Evolutionary conservation across 2,797 vertebrate species (phyloP).

Genomic region (Manis pentadactyla): DNA sequence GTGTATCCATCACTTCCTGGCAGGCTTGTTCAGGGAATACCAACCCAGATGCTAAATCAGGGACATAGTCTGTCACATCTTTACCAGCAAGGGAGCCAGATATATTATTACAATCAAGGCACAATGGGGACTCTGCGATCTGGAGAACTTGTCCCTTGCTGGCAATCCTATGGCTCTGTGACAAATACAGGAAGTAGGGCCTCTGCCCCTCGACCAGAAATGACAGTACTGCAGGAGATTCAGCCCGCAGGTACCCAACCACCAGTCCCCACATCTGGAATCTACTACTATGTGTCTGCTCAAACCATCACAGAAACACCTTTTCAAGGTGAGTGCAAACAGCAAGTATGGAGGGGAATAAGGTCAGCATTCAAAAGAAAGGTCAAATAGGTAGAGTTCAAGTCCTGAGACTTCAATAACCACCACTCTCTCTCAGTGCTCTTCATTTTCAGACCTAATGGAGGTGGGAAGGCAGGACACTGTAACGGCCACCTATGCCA

Average conservation of each 20-base stretch:
- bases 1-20: constrained; percentile 8
- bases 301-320: no score
- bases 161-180: no score
- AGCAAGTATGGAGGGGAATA: background rate
- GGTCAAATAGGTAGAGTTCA: background rate
- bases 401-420: background rate
- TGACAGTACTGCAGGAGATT: no score
- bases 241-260: no score
- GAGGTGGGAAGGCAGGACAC: background rate
- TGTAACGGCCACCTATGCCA: background rate
- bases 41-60: constrained; percentile 27
- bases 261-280: no score
- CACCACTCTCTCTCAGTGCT: background rate
- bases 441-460: background rate
- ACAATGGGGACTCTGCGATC: no score
- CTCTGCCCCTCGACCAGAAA: no score
- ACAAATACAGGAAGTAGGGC: no score
- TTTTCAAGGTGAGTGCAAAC: no score
- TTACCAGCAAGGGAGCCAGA: constrained; percentile 30
- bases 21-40: background rate
- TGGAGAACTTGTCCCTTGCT: no score
- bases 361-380: background rate
- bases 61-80: background rate
- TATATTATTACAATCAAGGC: constrained; percentile 25
- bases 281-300: no score